phyloP scores from a whole-genome alignment of 2,888 invertebrate genomes.

The Lithophane ornitopus region DNA sequence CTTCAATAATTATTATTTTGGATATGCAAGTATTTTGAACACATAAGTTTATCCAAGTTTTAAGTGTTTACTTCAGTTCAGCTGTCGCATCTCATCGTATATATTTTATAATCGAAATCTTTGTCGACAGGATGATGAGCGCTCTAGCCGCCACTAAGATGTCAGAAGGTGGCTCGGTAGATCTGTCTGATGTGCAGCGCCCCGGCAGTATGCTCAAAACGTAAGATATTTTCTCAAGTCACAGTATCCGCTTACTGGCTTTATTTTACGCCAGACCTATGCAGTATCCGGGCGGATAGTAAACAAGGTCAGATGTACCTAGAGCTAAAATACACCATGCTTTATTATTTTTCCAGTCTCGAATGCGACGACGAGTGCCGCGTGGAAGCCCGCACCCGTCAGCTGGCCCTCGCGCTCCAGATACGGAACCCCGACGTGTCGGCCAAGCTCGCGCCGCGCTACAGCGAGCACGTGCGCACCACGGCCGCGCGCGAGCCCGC shows the following conservation, averaged over 20 bases:
- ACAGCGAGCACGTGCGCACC: slow-evolving; percentile 96
- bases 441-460: slow-evolving; percentile 95
- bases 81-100: background rate
- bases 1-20: background rate
- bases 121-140: slow-evolving; percentile 91
- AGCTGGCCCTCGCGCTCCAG: slow-evolving; percentile 97
- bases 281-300: background rate
- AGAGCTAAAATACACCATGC: background rate
- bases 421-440: slow-evolving; percentile 97
- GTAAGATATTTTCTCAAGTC: slow-evolving; percentile 80
- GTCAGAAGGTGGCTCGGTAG: slow-evolving; percentile 94
- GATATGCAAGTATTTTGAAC: slow-evolving; percentile 4
- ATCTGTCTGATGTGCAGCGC: slow-evolving; percentile 93
- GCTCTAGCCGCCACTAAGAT: slow-evolving; percentile 95
- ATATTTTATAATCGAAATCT: background rate
- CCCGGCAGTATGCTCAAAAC: slow-evolving; percentile 91
- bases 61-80: background rate
- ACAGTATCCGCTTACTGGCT: too few relatives aligned
- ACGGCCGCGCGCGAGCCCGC: slow-evolving; percentile 95
- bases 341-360: slow-evolving; percentile 88
- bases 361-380: slow-evolving; percentile 98
- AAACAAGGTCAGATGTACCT: background rate
- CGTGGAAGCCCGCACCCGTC: slow-evolving; percentile 96
- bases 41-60: slow-evolving; percentile 17
- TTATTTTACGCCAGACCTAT: background rate